Evolutionary conservation across 1,140 invertebrate genomes (phyloP), one percentile per base, ranked within the genome.

Genomic region (Schlechtendalia chinensis): DNA sequence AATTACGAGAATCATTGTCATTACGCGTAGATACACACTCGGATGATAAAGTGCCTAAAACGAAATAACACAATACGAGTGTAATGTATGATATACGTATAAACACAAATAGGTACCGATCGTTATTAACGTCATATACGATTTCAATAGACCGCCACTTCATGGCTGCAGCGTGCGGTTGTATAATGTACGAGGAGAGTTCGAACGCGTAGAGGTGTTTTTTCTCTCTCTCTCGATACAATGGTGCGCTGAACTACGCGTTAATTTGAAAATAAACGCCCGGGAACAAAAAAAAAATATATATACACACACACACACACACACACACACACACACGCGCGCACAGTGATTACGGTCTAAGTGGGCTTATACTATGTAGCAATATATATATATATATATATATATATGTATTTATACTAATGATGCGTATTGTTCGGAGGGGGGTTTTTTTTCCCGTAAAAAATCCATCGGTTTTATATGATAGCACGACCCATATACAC

Each of bases 261-360:
- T 54, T 54, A 54, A 54, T 54, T 54, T 54, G 53, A 54, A 54
- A 54, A 54, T 54, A 54, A 54, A 54, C 53, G 53, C 16, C 53
- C 16, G 19, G n/a, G n/a, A n/a, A n/a, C n/a, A n/a, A n/a, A n/a
- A 19, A 54, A 54, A 54, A 54, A 54, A 54, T 16, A 39, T 5
- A 50, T 12, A 50, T 12, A 50, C 1, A 50, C 1, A 50, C 1
- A 50, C 14, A 50, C 19, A 54, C 17, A 17, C 16, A n/a, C n/a
- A n/a, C n/a, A n/a, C n/a, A n/a, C n/a, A n/a, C n/a, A n/a, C n/a
- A n/a, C n/a, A n/a, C n/a, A n/a, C n/a, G n/a, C n/a, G n/a, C n/a
- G n/a, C n/a, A n/a, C n/a, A n/a, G n/a, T 54, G 53, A 54, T 54
- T 54, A 54, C 53, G 53, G 53, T 5, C 53, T 54, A 54, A 54